Evolutionary conservation across 2,113 vertebrate species (phyloP).

Genomic region (Chelonoidis abingdonii): DNA sequence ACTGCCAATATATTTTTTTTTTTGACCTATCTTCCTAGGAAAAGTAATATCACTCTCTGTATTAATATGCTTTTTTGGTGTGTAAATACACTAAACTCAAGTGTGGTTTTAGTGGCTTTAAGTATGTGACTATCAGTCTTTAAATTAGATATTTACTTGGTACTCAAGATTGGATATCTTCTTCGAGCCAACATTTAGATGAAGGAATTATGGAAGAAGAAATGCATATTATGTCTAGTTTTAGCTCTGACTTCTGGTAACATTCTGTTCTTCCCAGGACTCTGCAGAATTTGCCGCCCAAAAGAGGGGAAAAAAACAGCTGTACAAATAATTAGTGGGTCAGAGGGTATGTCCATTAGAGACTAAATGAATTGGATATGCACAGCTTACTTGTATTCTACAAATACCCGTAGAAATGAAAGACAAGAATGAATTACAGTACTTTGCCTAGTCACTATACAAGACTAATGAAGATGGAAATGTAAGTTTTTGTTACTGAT

Average conservation of each 20-base stretch:
- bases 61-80: neutral
- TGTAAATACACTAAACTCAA: neutral
- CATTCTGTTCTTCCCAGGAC: fast-evolving
- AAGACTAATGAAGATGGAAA: neutral
- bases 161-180: neutral
- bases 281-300: neutral
- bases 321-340: neutral
- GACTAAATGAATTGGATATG: neutral
- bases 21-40: neutral
- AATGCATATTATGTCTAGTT: neutral
- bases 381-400: neutral
- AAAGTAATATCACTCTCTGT: neutral
- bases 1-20: too few relatives aligned
- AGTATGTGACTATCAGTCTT: neutral
- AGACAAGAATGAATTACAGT: neutral
- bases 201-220: neutral
- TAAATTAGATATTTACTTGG: neutral
- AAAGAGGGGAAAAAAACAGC: neutral
- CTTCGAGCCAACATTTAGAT: fast-evolving
- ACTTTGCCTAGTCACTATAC: neutral
- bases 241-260: neutral
- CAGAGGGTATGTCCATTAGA: neutral
- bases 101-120: neutral
- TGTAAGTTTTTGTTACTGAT: neutral
- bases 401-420: neutral